A percentile compares a stretch with the other conserved stretches of the same genome.
These are phyloP conservation scores for Anser brachyrhynchus DNA, from an alignment of 2,113 vertebrate species.

Conservation along the genomic window DNA sequence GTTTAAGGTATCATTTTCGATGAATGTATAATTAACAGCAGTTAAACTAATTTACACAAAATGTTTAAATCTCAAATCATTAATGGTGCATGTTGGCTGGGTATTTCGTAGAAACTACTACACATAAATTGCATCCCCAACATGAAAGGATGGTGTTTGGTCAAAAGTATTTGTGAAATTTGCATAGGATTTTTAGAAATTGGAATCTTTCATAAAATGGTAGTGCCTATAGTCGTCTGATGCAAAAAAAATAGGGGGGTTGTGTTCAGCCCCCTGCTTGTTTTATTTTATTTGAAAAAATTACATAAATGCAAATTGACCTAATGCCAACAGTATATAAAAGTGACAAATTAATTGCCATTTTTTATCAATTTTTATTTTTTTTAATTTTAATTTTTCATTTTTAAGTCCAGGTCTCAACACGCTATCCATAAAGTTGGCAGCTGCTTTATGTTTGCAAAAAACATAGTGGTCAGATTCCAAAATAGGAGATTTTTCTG, in stretches of 20 bases:
- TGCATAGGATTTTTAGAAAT: neutral
- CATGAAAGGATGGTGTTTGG: neutral
- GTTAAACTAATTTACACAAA: neutral
- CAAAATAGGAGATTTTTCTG: neutral
- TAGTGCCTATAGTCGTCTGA: neutral
- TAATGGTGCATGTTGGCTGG: neutral
- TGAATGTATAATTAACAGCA: neutral
- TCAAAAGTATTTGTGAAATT: neutral
- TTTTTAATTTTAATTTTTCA: neutral
- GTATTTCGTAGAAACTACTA: neutral
- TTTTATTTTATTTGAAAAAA: neutral
- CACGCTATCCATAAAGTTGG: neutral
- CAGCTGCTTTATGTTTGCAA: neutral
- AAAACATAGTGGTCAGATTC: neutral
- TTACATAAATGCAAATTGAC: neutral
- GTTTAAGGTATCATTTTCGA: neutral
- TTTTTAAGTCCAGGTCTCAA: neutral
- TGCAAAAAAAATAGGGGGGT: neutral
- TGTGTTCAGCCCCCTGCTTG: fast-evolving
- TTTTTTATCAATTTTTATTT: neutral
- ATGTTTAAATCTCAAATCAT: neutral
- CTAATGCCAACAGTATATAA: neutral
- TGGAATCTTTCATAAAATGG: neutral
- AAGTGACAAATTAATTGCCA: neutral
- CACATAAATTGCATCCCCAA: neutral